These are phyloP conservation scores for Rotaria macrura DNA, from an alignment of 2,888 invertebrate genomes.

Conservation along the genomic window DNA sequence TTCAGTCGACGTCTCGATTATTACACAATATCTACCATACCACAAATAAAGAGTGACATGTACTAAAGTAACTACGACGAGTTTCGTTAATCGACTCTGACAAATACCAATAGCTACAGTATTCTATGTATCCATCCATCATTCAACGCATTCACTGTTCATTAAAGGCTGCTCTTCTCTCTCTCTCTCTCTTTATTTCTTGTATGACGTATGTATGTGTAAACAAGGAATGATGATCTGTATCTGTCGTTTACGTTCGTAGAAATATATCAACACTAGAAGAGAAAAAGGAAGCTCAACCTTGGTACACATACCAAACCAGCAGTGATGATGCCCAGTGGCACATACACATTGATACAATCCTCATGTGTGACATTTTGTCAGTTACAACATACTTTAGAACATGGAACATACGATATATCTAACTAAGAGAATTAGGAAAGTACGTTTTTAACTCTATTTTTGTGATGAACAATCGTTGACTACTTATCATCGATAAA, in stretches of 20 bases:
- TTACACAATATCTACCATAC: background rate
- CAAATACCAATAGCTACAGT: background rate
- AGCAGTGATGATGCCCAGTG: background rate
- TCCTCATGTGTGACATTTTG: conserved; percentile 15
- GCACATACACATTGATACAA: background rate
- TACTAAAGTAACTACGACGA: background rate
- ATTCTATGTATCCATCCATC: background rate
- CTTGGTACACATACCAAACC: background rate
- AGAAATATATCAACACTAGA: background rate
- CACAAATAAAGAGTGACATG: background rate
- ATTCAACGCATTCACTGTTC: background rate
- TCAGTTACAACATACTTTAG: background rate
- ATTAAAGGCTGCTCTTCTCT: background rate
- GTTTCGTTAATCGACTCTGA: background rate
- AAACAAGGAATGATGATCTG: background rate
- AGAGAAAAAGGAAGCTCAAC: background rate
- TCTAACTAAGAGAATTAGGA: background rate
- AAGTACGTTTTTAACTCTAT: background rate
- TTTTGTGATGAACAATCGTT: background rate
- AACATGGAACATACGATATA: background rate
- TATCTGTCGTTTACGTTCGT: background rate
- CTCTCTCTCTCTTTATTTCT: background rate
- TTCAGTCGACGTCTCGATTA: background rate
- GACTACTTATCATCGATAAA: background rate
- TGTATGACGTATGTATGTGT: background rate